Percentiles rank a stretch among this genome's conserved stretches.
Evolutionary conservation across 2,113 vertebrate genomes (phyloP).

Genomic region (Trinectes maculatus): DNA sequence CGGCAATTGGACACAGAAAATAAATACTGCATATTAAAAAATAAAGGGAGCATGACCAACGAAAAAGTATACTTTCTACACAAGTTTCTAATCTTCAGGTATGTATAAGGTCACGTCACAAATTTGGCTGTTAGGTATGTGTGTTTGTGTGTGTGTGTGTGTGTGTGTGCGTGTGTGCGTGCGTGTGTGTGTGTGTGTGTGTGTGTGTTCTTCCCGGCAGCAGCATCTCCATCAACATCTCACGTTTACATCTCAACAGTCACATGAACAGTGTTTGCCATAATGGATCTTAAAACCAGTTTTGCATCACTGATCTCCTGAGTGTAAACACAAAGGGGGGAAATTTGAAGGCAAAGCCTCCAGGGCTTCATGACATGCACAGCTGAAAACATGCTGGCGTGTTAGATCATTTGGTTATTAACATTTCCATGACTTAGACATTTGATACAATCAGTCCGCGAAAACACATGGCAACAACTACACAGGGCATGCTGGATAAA

Average conservation of each 20-base stretch:
- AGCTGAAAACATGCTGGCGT: neutral
- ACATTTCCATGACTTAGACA: conserved; percentile 30
- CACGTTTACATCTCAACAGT: neutral
- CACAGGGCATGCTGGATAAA: neutral
- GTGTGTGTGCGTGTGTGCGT: no score
- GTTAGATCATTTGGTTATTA: conserved; percentile 6
- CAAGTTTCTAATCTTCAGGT: neutral
- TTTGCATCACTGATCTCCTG: neutral
- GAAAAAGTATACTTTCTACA: neutral
- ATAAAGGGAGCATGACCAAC: neutral
- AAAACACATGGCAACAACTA: neutral
- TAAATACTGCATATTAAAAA: neutral
- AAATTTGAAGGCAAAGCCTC: neutral
- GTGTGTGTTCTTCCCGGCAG: neutral
- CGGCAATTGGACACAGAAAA: neutral
- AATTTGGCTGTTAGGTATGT: no score
- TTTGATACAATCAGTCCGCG: conserved; percentile 8
- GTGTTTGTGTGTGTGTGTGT: no score
- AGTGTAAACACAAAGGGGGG: conserved; percentile 13
- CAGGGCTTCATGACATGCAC: neutral
- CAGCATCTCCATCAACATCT: no score
- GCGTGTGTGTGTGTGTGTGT: neutral
- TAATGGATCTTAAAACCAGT: neutral
- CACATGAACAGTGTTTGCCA: neutral
- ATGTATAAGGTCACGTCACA: neutral